Evolutionary conservation across 92 coral and sea anemone species (phyloP), one percentile per base, ranked within the genome.

Genomic region (Parazoanthus atlanticus): DNA sequence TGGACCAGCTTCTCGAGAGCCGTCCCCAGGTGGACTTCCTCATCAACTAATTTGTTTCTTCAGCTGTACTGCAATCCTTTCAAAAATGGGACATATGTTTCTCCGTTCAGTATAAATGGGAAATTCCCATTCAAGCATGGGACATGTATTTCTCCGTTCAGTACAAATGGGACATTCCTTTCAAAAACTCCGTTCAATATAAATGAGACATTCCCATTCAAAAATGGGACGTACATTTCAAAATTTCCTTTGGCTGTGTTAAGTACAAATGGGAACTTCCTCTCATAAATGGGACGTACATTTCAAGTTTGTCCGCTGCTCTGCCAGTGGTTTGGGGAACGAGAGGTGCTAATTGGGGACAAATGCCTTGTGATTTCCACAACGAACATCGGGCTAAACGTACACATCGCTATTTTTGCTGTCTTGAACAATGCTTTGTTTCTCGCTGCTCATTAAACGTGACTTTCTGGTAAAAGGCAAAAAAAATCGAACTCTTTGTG

Each of bases 11-110:
- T 86, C 93, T 97, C 76, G 91, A 88, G 32, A 90, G 89, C 80
- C 92, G 99, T 76, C 99, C 99, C 0, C 86, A 93, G 28, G 98
- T 95, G 32, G 91, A 95, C 75, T 95, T 95, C 86, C 86, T 95
- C 31, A 92, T 90, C 10, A 93, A 93, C 28, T 95, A 91, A 26
- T 34, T 36, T 19, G 41, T 31, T 34, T 21, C 43, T 33, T 25
- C 29, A 34, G 79, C 79, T 75, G 76, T 34, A 71, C 76, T 3
- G 11, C 19, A 15, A 28, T 26, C 78, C 41, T 34, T 74, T 13
- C n/a, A 33, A 13, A 74, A 74, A 16, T 15, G 23, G 65, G 21
- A 56, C 65, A 2, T 56, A 16, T 43, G 12, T 43, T 43, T 43
- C 12, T 43, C 49, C 49, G 11, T 43, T 43, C 49, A 43, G 49